Conservation (phyloP, 1,140 invertebrate species). For the Oryzaephilus surinamensis region DNA sequence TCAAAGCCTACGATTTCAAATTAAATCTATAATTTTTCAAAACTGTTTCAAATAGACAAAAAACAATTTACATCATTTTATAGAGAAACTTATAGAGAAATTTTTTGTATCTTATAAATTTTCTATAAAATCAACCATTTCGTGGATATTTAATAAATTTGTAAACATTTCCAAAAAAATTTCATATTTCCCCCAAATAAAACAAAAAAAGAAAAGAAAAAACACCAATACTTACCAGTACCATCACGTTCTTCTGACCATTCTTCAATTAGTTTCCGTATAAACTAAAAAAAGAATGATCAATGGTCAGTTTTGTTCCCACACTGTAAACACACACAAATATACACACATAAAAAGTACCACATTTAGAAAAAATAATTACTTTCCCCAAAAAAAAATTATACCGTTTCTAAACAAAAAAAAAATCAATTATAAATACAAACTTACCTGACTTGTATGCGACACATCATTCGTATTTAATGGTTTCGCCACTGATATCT, state of each 20-base stretch:
- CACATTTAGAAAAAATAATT: constrained; percentile 7
- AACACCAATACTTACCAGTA: no score
- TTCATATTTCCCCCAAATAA: constrained; percentile 16
- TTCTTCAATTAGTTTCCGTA: constrained; percentile 28
- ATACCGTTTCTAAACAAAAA: no score
- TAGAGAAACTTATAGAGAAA: constrained; percentile 9
- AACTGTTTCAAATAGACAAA: no score
- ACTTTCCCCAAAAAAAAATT: not conserved
- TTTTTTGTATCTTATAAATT: constrained; percentile 5
- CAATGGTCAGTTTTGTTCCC: constrained; percentile 11
- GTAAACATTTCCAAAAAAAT: constrained; percentile 10
- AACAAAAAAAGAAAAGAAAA: constrained; percentile 23
- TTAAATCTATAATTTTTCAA: no score
- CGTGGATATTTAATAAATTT: not conserved
- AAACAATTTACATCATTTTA: constrained; percentile 2
- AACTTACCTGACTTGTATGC: constrained; percentile 46
- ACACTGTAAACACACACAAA: no score
- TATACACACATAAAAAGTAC: constrained; percentile 12
- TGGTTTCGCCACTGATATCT: constrained; percentile 78
- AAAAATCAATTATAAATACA: not conserved
- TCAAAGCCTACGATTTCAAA: no score
- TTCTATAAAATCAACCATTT: not conserved
- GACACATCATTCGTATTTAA: constrained; percentile 57
- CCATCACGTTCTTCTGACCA: constrained; percentile 29
- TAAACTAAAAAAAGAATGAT: constrained; percentile 31